phyloP scores from a whole-genome alignment of 2,888 invertebrate genomes.

The Lasioglossum malachurum region DNA sequence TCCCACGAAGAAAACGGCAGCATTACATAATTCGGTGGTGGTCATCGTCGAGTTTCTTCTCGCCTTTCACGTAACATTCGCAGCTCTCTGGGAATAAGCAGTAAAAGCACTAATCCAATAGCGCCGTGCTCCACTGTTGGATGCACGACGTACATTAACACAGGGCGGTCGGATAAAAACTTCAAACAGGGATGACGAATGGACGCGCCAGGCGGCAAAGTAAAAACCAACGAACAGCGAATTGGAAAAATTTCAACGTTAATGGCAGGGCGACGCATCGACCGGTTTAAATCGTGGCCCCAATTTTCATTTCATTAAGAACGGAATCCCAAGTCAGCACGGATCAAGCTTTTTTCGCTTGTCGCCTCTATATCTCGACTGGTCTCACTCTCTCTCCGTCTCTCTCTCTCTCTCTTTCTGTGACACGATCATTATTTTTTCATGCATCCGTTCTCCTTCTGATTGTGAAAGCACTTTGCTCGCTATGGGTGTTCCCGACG shows the following conservation, averaged over 20 bases:
- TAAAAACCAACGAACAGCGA: constrained; percentile 48
- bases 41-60: neutral
- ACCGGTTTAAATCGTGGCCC: constrained; percentile 63
- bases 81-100: constrained; percentile 62
- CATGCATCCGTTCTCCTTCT: constrained; percentile 59
- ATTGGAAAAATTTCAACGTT: constrained; percentile 63
- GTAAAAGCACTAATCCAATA: constrained; percentile 74
- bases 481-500: constrained; percentile 8
- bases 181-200: constrained; percentile 53
- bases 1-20: neutral
- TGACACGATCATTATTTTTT: constrained; percentile 62
- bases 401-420: neutral
- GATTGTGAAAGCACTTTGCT: constrained; percentile 42
- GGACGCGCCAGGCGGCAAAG: constrained; percentile 43
- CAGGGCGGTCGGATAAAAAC: constrained; percentile 62
- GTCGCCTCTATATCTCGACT: neutral
- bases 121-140: constrained; percentile 75
- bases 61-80: constrained; percentile 13
- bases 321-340: constrained; percentile 39
- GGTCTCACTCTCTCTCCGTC: neutral
- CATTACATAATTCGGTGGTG: neutral
- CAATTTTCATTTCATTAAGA: constrained; percentile 74
- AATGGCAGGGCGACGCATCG: constrained; percentile 72
- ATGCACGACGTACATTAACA: constrained; percentile 71
- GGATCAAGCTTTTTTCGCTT: constrained; percentile 21